Base-by-base conservation (phyloP, 2,113 vertebrate species). In the Mirounga angustirostris region DNA sequence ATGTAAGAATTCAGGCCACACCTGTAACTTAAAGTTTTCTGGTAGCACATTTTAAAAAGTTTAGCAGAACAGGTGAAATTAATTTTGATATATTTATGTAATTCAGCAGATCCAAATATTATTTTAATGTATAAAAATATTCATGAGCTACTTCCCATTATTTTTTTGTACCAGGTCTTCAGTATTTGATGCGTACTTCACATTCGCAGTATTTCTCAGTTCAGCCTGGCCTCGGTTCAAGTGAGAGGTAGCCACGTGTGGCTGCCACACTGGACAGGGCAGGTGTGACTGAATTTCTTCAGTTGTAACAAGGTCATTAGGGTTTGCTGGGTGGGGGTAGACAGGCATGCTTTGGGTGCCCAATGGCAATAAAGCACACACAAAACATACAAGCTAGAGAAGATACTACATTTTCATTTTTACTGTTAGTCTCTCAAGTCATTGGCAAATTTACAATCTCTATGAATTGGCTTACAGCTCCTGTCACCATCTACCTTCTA, bases 401-500 rank as follows among this genome's bases (percentile, higher is more conserved):
- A 93, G 87, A n/a, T 83, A 26, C 96, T 56, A 58, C 76, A 79
- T 91, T 97, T 87, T 61, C 78, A 92, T 67, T 93, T 96, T 89
- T 90, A 58, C 56, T 88, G 26, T 88, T 85, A 89, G 46, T 78
- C 40, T 94, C 21, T 12, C 11, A 85, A 95, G 82, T 88, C 96
- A 98, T 94, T 98, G 98, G 97, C 97, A 97, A 98, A 99, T 99
- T 98, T 98, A 98, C 82, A 96, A 21, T 98, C 97, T 97, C 95
- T 97, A 92, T 98, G 98, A 99, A 98, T 98, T 98, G 97, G 98
- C 97, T 97, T 82, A 84, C 94, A 95, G 98, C 98, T 98, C 98
- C 98, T 98, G 98, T 98, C 98, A 98, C 98, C 96, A 97, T 98
- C 92, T 96, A 98, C 98, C 98, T 98, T 98, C 98, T 98, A 97